Evolutionary conservation across 2,113 vertebrate genomes (phyloP), one percentile per base, ranked within the genome.

Genomic region (Melospiza georgiana): DNA sequence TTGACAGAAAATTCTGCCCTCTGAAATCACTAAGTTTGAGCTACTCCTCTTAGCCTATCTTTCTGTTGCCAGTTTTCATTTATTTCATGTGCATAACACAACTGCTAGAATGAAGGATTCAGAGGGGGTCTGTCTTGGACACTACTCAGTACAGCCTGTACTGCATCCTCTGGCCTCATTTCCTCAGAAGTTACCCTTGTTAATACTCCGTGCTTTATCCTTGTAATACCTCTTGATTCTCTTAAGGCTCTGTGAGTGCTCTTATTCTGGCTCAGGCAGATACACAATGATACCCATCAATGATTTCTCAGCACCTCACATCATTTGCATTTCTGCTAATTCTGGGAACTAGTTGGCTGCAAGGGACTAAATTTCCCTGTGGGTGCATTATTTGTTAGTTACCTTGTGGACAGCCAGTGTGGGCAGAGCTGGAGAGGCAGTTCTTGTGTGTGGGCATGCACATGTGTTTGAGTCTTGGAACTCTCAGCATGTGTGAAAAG

Each of bases 191-290:
- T 67, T 67, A 33, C 61, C 69, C 57, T 76, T 72, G 31, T 62
- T 91, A 86, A 91, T 54, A 46, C 39, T 75, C 92, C 82, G 35
- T 84, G n/a, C 35, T 84, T 90, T 93, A 86, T 89, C 78, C 62
- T 80, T 77, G 54, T 31, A 51, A 77, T 95, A 68, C 28, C 41
- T 93, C 91, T 93, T 87, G 79, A 72, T 66, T 96, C 75, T 61
- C 41, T 94, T 84, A 67, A 39, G 96, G 66, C 39, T 86, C 39
- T 66, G 43, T 81, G 62, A 94, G 54, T 37, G 55, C 95, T 90
- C 91, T 95, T 79, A 48, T 67, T 88, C 35, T 84, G 73, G 24
- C 69, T 94, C 61, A 54, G 23, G 25, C 88, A 74, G 61, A 61
- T 48, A 71, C 66, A 79, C 52, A 72, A 35, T 43, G 41, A 43